A percentile compares a stretch with the other conserved stretches of the same genome.
These are phyloP conservation scores for Drosophila austrosaltans DNA, from an alignment of 2,888 invertebrate genomes.

Conservation along the genomic window DNA sequence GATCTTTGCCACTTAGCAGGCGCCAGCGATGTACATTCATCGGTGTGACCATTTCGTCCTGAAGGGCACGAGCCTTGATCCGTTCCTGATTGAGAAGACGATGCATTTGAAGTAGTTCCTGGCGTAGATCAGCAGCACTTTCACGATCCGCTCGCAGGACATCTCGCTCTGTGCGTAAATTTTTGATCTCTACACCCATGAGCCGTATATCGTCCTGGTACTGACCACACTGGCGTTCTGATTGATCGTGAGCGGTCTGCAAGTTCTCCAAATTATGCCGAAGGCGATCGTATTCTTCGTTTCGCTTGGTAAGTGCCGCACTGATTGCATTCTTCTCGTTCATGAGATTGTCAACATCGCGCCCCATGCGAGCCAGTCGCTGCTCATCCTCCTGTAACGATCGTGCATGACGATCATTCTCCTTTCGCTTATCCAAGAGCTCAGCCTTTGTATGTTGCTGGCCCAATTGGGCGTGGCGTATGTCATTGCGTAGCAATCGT, in stretches of 20 bases:
- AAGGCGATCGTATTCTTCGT: conserved; percentile 91
- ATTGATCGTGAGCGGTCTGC: conserved; percentile 90
- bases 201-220: conserved; percentile 92
- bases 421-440: conserved; percentile 81
- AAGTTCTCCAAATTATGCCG: conserved; percentile 92
- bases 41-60: conserved; percentile 95
- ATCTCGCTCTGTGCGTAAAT: conserved; percentile 89
- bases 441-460: conserved; percentile 83
- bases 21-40: conserved; percentile 96
- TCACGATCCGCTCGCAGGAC: conserved; percentile 89
- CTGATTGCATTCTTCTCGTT: conserved; percentile 92
- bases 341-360: conserved; percentile 89
- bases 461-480: conserved; percentile 78
- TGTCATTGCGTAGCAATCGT: conserved; percentile 86
- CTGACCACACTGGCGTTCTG: conserved; percentile 88
- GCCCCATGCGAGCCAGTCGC: conserved; percentile 87
- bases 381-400: conserved; percentile 89
- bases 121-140: conserved; percentile 91
- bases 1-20: conserved; percentile 94
- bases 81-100: conserved; percentile 92
- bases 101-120: conserved; percentile 89
- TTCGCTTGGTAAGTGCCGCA: conserved; percentile 91
- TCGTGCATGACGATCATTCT: conserved; percentile 86
- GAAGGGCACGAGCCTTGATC: conserved; percentile 92
- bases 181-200: conserved; percentile 92